Evolutionary conservation across 1,140 invertebrate species (phyloP), one percentile per base, ranked within the genome.

Genomic region (Teleogryllus occipitalis): DNA sequence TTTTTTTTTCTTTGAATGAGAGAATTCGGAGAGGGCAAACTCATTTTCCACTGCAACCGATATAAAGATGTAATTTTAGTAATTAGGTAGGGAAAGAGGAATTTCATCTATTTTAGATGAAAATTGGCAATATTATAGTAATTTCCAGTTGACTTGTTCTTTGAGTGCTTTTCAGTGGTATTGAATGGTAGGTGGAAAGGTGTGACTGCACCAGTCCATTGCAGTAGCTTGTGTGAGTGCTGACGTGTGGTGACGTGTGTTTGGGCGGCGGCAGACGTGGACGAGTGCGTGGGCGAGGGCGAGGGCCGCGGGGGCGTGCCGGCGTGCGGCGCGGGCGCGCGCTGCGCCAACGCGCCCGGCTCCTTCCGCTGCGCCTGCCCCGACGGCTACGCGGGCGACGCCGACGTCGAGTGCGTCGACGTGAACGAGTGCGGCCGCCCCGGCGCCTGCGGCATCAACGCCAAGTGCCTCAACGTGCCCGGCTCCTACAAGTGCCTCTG

Each of bases 361-460:
- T 92, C 92, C 81, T 94, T 90, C 86, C 89, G 90, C 82, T 95
- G 93, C 87, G 86, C 90, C 82, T 95, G 94, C 87, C 90, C 90
- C n/a, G 85, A 88, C 82, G 94, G 94, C 81, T 94, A 90, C 86
- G 87, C 90, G 73, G 91, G 91, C 77, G 85, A 87, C 27, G 85
- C 86, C 7, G 80, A 82, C 8, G 75, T 80, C 27, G 72, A 79
- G 18, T 92, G 91, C 84, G 82, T 88, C 79, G 91, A 93, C 86
- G 87, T 93, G 83, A 91, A 93, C 84, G 92, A 93, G 85, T 93
- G 92, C 85, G 88, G 81, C 72, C 78, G 83, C 79, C 81, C 82
- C 65, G 83, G 82, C 46, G 75, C 83, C 18, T 88, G 87, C 81
- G 86, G 86, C 39, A 78, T 83, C 22, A 86, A 86, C 82, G 85